Evolutionary conservation across 2,888 invertebrate species (phyloP), one percentile per base, ranked within the genome.

Genomic region (Petrophora chlorosata): DNA sequence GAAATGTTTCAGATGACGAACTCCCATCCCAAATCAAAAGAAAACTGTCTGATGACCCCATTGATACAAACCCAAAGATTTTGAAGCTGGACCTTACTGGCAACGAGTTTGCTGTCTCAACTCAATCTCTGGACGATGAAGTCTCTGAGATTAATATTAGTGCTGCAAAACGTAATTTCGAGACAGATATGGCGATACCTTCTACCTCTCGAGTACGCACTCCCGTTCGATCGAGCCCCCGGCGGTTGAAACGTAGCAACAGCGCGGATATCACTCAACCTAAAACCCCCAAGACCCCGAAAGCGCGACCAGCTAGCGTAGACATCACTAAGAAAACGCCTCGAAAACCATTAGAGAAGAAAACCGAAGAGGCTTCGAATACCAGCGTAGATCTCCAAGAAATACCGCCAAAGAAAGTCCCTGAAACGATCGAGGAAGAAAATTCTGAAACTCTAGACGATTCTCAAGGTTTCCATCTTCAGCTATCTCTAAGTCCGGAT

Each of bases 401-500:
- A 72, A 76, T 76, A 49, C 67, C 59, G 25, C 61, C 78, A 1
- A 65, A 73, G 0, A 65, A 71, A 47, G 59, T 79, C 12, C 73
- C 79, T 8, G 79, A 81, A 51, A 78, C 78, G 0, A 83, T 83
- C 10, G 82, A 82, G 46, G 86, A 87, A 58, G 70, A 45, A 38
- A 65, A 54, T 26, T 76, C 78, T 0, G 82, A 83, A 39, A 5
- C n/a, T 2, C 54, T 82, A 3, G 79, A 85, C 42, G 89, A 91
- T 56, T 90, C 90, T 0, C 91, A 91, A 72, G 78, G 76, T 35
- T 76, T 91, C 39, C 85, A 81, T 56, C 62, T 91, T 25, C 75
- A 68, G 13, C 53, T 90, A 16, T 89, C 90, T 1, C 85, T 85
- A 0, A 66, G 73, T n/a, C 73, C 70, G 5, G 79, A 73, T 4